Base-by-base conservation (phyloP, 2,888 invertebrate genomes). In the Nebria salina region DNA sequence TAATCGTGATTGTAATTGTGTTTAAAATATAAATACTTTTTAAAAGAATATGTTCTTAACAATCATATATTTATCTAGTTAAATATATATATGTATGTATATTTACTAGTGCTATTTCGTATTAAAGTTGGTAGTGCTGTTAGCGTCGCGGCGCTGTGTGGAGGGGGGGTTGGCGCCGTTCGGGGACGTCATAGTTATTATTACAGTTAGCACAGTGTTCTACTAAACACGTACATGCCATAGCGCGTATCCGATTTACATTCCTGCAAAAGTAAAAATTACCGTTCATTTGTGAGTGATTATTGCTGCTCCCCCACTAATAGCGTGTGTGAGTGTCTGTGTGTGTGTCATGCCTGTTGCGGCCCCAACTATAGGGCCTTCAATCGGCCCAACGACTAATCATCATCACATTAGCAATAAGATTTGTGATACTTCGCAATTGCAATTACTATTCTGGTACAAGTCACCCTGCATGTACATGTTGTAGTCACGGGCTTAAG, bases 61-160 rank as follows among this genome's bases (percentile, higher is more conserved):
- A 54, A 54, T 54, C 1, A 13, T 11, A 54, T 11, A 11, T 11
- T 8, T 54, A 54, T 54, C 8, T 54, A 54, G 13, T 54, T 11
- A 54, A 54, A 54, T 54, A 54, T 20, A 54, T 54, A 54, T 7
- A 54, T 54, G 8, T 7, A 54, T 54, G 8, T 11, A 54, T 54
- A 54, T 54, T 11, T 11, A 54, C 54, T 54, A 34, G 54, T 54
- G 54, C 8, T 8, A 54, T 54, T 54, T 54, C 54, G 54, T 54
- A 2, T 15, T 74, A 26, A 42, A 34, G 80, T 81, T 81, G 80
- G 80, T 68, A 81, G 26, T 68, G 13, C 41, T 74, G 77, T 6
- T 9, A 13, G 72, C 20, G 9, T 72, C 26, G 68, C 68, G 15
- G 13, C 68, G 68, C 68, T 68, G 26, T 72, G n/a, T 73, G 73